Base-by-base conservation (phyloP, 2,888 invertebrate genomes). In the Empis livida region DNA sequence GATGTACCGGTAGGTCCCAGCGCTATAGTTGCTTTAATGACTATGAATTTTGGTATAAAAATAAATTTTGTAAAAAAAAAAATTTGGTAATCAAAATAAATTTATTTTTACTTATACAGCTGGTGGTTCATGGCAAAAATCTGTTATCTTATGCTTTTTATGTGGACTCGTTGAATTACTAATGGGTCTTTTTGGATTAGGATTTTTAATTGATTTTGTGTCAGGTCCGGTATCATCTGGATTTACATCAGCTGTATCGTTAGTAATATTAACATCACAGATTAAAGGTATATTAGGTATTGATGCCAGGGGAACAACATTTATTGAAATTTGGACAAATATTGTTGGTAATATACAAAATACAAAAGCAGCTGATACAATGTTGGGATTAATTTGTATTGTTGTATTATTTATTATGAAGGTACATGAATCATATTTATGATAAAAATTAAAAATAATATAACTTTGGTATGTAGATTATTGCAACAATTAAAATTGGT, bases 1-100 rank as follows among this genome's bases (percentile, higher is more conserved):
- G 92, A 93, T 65, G 85, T 92, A 50, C 92, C 93, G 1, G 79
- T 92, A 57, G 93, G 94, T 11, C 94, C 94, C 14, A 92, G 92
- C 2, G 93, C 94, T 51, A 91, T 94, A 58, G 82, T 89, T 54
- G 88, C 93, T 5, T 72, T 94, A 48, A 76, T 94, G 55, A 91
- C 91, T 1, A 84, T 75, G 66, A 86, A 88, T n/a, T n/a, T n/a
- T n/a, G n/a, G n/a, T n/a, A n/a, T n/a, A n/a, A n/a, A n/a, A n/a
- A n/a, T n/a, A n/a, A n/a, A n/a, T n/a, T n/a, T n/a, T n/a, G n/a
- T n/a, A n/a, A n/a, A n/a, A n/a, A n/a, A n/a, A n/a, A n/a, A n/a
- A n/a, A n/a, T n/a, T n/a, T n/a, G n/a, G n/a, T n/a, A n/a, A n/a
- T n/a, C n/a, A n/a, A n/a, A n/a, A n/a, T n/a, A n/a, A n/a, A n/a